Conservation (phyloP, 2,113 vertebrate genomes). For the Acinonyx jubatus region DNA sequence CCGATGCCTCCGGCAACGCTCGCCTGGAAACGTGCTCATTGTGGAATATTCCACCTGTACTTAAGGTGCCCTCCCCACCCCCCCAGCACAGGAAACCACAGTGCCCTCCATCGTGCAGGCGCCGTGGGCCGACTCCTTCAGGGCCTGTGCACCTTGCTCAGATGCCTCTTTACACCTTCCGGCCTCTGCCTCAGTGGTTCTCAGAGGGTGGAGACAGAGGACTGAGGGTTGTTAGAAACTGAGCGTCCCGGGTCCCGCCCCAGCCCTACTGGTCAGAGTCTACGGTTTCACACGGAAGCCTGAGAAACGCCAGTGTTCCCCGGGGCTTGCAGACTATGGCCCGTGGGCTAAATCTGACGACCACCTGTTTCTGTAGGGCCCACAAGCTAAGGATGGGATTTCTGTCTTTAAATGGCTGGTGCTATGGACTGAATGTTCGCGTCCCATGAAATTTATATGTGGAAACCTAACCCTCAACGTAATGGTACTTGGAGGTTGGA, state of each 20-base stretch:
- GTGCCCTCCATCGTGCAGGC: accelerated
- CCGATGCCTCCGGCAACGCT: accelerated
- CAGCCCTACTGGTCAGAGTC: background rate
- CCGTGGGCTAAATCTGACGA: accelerated
- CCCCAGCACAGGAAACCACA: background rate
- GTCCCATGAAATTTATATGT: background rate
- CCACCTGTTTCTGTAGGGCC: too few relatives aligned
- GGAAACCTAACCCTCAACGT: background rate
- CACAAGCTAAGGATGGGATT: background rate
- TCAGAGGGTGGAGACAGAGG: too few relatives aligned
- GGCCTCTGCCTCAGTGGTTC: accelerated
- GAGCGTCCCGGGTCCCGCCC: background rate
- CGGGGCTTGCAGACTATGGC: too few relatives aligned
- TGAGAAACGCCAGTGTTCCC: accelerated
- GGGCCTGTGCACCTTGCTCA: accelerated
- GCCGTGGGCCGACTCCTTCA: accelerated
- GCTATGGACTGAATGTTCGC: background rate
- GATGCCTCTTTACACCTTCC: accelerated
- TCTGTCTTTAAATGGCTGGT: background rate
- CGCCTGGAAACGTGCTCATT: background rate
- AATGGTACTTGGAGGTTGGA: background rate
- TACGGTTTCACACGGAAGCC: background rate
- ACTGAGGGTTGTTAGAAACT: background rate
- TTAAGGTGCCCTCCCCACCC: background rate
- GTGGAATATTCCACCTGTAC: background rate